Percentiles rank a stretch among this genome's conserved stretches.
These are phyloP conservation scores for Pomacea canaliculata DNA, from an alignment of 2,888 invertebrate species.

Conservation along the genomic window DNA sequence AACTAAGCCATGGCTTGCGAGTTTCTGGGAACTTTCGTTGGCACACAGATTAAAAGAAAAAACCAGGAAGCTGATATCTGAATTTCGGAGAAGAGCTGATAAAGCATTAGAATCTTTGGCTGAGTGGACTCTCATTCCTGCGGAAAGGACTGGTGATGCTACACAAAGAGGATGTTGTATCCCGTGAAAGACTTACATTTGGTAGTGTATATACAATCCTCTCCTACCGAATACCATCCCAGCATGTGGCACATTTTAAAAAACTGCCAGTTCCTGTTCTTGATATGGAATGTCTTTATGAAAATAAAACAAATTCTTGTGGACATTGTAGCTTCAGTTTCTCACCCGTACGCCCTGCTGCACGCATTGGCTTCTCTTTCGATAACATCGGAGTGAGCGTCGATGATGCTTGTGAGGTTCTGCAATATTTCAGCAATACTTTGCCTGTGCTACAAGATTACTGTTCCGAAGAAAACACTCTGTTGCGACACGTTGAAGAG, in stretches of 20 bases:
- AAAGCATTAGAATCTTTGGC: not conserved
- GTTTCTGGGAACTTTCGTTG: not conserved
- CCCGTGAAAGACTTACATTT: conserved; percentile 1
- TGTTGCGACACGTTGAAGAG: not conserved
- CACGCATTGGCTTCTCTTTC: conserved; percentile 5
- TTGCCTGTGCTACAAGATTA: not conserved
- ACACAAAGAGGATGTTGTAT: not conserved
- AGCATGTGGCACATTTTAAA: not conserved
- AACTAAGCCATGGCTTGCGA: not conserved
- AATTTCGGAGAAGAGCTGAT: not conserved
- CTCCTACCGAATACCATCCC: not conserved
- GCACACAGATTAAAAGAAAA: not conserved
- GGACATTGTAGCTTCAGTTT: conserved; percentile 13
- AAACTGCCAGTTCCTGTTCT: conserved; percentile 4
- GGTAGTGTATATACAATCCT: not conserved
- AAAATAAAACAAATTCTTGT: not conserved
- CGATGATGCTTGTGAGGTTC: not conserved
- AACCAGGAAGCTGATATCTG: not conserved
- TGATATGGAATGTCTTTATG: not conserved
- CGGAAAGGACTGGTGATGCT: not conserved
- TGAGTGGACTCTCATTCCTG: conserved; percentile 11
- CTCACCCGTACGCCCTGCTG: conserved; percentile 11
- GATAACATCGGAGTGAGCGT: not conserved
- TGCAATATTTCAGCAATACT: conserved; percentile 12
- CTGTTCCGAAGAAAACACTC: no score